Percentiles rank a stretch among this genome's conserved stretches.
These are phyloP conservation scores for Himalopsyche kuldschensis DNA, from an alignment of 2,888 invertebrate genomes.

Conservation along the genomic window DNA sequence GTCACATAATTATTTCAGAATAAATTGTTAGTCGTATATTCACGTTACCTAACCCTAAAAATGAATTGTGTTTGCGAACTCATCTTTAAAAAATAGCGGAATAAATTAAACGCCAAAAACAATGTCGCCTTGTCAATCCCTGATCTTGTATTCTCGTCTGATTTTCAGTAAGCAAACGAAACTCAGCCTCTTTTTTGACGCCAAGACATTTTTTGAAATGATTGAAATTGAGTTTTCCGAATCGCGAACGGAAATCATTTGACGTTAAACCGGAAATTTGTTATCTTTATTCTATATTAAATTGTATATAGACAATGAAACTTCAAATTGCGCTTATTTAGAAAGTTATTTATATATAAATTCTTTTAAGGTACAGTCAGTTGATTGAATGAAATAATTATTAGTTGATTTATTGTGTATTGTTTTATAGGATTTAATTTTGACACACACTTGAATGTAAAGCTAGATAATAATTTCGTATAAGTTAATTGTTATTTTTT, in stretches of 20 bases:
- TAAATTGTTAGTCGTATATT: too few species aligned
- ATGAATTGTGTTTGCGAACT: too few species aligned
- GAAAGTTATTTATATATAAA: not conserved
- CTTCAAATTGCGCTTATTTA: not conserved
- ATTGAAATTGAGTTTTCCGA: not conserved
- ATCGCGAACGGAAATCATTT: not conserved
- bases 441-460: too few species aligned
- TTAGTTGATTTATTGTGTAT: too few species aligned
- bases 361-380: not conserved
- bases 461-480: too few species aligned
- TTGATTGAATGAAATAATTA: too few species aligned
- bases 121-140: not conserved
- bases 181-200: not conserved
- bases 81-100: too few species aligned
- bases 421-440: too few species aligned
- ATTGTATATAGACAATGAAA: not conserved
- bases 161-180: not conserved
- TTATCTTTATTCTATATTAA: not conserved
- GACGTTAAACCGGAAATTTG: not conserved
- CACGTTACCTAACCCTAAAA: too few species aligned
- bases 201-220: not conserved
- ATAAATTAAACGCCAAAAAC: not conserved
- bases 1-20: too few species aligned
- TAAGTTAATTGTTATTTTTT: too few species aligned
- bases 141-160: not conserved